Evolutionary conservation across 2,888 invertebrate genomes (phyloP), one percentile per base, ranked within the genome.

Genomic region (Morpho achilles): DNA sequence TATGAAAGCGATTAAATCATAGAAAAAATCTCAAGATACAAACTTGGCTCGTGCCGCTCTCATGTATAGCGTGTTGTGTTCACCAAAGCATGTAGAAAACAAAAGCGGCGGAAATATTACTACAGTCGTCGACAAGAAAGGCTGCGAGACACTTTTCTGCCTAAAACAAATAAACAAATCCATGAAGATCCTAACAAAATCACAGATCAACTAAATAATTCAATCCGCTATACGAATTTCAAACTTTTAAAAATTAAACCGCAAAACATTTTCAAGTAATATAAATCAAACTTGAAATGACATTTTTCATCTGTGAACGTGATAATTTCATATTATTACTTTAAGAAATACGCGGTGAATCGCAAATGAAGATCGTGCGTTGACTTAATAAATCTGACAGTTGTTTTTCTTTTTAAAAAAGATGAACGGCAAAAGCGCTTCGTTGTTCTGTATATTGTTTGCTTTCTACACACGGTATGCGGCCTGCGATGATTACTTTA

Each of bases 61-160:
- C 80, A 64, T 74, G 75, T 75, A 72, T 62, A 72, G 62, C 68
- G 50, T 60, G 59, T 59, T 75, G 81, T 87, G 87, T 63, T 80
- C 85, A 87, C 64, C 86, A 85, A 86, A 86, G 73, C 88, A 75
- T 88, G 83, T 65, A 80, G 69, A 80, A 85, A 85, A 90, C 88
- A 90, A 89, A 86, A 83, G 84, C 85, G 75, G 75, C 82, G 84
- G 85, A 84, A 78, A 82, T 77, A 80, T 80, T 79, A 77, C 78
- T 79, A 74, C 87, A 89, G 89, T 88, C 81, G 75, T 74, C 80
- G 80, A 84, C 86, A 87, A 87, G 88, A 86, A 84, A 82, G 70
- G 69, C 73, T 65, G 65, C 74, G 74, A 78, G 79, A 81, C 80
- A 84, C 84, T 82, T 82, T 82, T 77, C 77, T 76, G 77, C 50